A percentile compares a stretch with the other conserved stretches of the same genome.
These are phyloP conservation scores for Pangasianodon gigas DNA, from an alignment of 2,113 vertebrate genomes.

Conservation along the genomic window DNA sequence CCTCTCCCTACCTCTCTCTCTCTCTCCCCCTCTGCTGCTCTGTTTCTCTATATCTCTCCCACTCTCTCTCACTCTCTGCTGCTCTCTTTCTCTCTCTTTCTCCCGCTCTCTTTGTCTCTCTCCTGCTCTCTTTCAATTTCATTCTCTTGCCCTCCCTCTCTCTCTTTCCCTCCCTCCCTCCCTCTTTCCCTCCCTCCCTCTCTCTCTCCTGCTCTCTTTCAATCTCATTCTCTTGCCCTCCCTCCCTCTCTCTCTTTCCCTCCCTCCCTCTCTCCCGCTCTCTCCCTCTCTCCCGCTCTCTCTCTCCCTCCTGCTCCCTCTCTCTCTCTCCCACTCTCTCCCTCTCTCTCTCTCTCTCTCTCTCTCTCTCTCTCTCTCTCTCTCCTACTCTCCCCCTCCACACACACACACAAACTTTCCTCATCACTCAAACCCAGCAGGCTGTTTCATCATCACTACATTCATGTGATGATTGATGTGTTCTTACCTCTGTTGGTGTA, in stretches of 20 bases:
- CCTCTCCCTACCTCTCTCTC: not conserved
- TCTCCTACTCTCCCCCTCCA: too few relatives aligned
- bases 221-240: too few relatives aligned
- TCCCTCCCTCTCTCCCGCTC: too few relatives aligned
- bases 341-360: too few relatives aligned
- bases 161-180: too few relatives aligned
- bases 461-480: not conserved
- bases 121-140: too few relatives aligned
- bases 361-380: not conserved
- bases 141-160: not conserved
- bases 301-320: too few relatives aligned
- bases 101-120: too few relatives aligned
- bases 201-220: not conserved
- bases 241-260: too few relatives aligned
- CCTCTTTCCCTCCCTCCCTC: not conserved
- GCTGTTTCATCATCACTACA: constrained; percentile 35
- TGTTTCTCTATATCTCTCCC: not conserved
- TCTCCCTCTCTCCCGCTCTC: not conserved
- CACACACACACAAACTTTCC: constrained; percentile 36
- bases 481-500: constrained; percentile 68
- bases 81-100: not conserved
- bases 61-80: not conserved
- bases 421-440: constrained; percentile 39
- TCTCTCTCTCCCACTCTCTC: not conserved
- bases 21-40: not conserved